Percentiles rank a stretch among this genome's conserved stretches.
Evolutionary conservation across 2,113 vertebrate genomes (phyloP).

Genomic region (Corythornis madagascariensis): DNA sequence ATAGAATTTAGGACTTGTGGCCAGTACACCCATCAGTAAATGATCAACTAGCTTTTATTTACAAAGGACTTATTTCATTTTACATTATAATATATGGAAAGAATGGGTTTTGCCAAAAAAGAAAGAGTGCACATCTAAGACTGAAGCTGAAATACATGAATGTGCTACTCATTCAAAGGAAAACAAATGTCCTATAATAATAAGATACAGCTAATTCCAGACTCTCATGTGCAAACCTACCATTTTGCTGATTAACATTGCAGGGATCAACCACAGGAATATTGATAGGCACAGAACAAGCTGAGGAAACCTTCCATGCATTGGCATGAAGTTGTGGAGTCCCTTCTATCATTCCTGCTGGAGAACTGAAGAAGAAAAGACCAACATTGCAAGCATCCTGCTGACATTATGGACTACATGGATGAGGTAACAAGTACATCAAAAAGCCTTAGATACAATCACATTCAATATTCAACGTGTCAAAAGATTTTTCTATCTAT

Average conservation of each 20-base stretch:
- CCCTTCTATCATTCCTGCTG: slow-evolving; percentile 96
- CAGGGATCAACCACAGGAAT: slow-evolving; percentile 93
- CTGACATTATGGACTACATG: neutral
- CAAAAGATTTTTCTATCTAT: neutral
- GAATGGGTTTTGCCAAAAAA: neutral
- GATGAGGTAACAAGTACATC: neutral
- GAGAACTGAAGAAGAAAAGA: slow-evolving; percentile 81
- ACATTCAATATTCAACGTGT: rapidly evolving
- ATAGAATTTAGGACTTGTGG: neutral
- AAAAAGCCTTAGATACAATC: neutral
- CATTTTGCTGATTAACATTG: slow-evolving; percentile 91
- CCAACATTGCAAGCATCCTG: neutral
- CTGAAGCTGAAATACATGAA: neutral
- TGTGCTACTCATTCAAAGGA: neutral
- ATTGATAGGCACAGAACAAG: slow-evolving; percentile 90
- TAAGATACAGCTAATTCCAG: neutral
- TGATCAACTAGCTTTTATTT: neutral
- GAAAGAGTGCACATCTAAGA: neutral
- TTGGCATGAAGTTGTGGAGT: slow-evolving; percentile 95
- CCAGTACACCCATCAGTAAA: neutral
- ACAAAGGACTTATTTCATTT: neutral
- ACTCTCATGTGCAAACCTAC: slow-evolving; percentile 67
- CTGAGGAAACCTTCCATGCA: slow-evolving; percentile 95
- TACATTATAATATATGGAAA: neutral
- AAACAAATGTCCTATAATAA: neutral